These are phyloP conservation scores for Shinisaurus crocodilurus DNA, from an alignment of 2,113 vertebrate species.

Conservation along the genomic window DNA sequence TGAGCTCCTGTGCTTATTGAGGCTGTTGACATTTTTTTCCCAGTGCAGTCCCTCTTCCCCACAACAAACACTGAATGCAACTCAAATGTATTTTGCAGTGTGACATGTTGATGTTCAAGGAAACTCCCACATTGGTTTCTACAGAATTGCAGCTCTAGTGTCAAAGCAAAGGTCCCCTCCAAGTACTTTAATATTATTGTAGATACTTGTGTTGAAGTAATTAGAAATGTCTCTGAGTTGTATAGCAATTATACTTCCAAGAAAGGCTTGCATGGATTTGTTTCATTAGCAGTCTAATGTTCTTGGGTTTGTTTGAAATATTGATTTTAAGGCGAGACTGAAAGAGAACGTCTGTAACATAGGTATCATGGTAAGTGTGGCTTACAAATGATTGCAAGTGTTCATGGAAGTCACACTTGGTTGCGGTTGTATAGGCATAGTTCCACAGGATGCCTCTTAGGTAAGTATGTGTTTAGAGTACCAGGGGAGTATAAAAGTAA, in stretches of 20 bases:
- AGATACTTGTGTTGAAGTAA: background rate
- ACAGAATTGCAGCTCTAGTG: background rate
- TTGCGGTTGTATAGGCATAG: background rate
- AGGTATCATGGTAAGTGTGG: background rate
- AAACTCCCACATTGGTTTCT: background rate
- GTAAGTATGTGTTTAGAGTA: slow-evolving; percentile 21
- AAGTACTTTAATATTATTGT: background rate
- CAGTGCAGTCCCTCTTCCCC: background rate
- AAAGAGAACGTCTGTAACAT: slow-evolving; percentile 11
- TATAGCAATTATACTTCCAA: background rate
- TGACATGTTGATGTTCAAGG: background rate
- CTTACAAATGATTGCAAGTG: background rate
- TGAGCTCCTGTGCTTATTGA: background rate
- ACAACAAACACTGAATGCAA: background rate
- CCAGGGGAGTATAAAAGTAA: slow-evolving; percentile 14
- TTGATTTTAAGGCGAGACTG: background rate
- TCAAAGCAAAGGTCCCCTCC: background rate
- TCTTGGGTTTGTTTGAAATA: slow-evolving; percentile 10
- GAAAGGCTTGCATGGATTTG: background rate
- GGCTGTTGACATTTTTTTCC: background rate
- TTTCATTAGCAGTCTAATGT: background rate
- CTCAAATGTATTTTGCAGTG: background rate
- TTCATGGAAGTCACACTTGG: background rate
- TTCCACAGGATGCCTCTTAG: slow-evolving; percentile 19
- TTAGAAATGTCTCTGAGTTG: background rate